Percentiles rank a stretch among this genome's conserved stretches.
These are phyloP conservation scores for Lasioglossum malachurum DNA, from an alignment of 2,888 invertebrate species.

Conservation along the genomic window DNA sequence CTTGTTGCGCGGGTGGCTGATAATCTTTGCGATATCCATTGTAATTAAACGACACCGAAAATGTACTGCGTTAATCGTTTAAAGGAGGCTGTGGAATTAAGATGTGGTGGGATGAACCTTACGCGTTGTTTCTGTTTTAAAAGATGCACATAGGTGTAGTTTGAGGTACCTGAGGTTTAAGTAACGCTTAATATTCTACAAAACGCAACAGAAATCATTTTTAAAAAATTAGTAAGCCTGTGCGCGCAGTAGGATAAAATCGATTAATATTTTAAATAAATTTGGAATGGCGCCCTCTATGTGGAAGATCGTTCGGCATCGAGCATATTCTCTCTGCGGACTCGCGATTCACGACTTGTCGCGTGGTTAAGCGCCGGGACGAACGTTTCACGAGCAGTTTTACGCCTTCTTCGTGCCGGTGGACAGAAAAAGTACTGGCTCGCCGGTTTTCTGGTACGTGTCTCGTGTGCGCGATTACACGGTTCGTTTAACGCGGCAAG, in stretches of 20 bases:
- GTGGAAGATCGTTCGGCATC: not conserved
- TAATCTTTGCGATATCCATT: not conserved
- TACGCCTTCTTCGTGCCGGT: constrained; percentile 54
- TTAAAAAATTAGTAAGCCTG: not conserved
- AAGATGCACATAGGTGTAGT: not conserved
- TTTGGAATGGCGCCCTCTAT: not conserved
- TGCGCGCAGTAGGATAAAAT: not conserved
- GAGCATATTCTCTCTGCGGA: not conserved
- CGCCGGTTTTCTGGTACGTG: constrained; percentile 58
- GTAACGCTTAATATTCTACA: too few relatives aligned
- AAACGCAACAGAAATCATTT: not conserved
- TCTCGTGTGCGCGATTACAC: constrained; percentile 62
- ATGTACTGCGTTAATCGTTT: not conserved
- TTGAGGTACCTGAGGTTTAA: not conserved
- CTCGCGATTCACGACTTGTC: constrained; percentile 54
- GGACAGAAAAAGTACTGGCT: constrained; percentile 48
- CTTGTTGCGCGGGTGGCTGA: not conserved
- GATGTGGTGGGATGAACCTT: not conserved
- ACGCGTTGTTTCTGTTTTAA: not conserved
- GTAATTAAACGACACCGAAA: not conserved
- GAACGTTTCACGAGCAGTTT: constrained; percentile 56
- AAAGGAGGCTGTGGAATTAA: not conserved
- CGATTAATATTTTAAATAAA: not conserved
- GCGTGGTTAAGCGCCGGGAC: constrained; percentile 59
- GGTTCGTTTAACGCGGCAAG: constrained; percentile 61